phyloP scores from a whole-genome alignment of 2,797 vertebrate species.

The Neostethus bicornis region DNA sequence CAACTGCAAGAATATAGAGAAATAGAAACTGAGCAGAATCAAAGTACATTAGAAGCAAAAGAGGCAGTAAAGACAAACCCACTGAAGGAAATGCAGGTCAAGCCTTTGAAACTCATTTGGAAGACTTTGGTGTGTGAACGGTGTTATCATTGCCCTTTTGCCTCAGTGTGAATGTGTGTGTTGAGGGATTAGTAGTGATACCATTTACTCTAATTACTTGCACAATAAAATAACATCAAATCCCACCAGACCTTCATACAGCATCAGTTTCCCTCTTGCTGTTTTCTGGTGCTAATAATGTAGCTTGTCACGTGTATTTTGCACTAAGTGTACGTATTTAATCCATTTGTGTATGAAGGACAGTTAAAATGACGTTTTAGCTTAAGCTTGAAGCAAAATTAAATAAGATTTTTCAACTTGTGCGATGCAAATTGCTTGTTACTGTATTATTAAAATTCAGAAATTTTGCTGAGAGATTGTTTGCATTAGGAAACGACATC shows the following conservation, averaged over 20 bases:
- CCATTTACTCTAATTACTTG: constrained; percentile 75
- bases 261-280: constrained; percentile 46
- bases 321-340: constrained; percentile 3
- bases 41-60: constrained; percentile 14
- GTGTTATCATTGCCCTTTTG: constrained; percentile 14
- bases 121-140: constrained; percentile 44
- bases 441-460: constrained; percentile 12
- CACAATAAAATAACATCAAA: constrained; percentile 67
- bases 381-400: constrained; percentile 18
- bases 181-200: constrained; percentile 65
- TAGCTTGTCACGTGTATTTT: constrained; percentile 33
- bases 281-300: constrained; percentile 59
- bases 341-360: constrained; percentile 20
- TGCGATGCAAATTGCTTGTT: constrained; percentile 26
- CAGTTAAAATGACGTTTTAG: constrained; percentile 22
- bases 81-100: constrained; percentile 41
- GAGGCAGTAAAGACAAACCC: constrained; percentile 32
- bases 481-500: constrained; percentile 40
- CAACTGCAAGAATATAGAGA: constrained; percentile 16
- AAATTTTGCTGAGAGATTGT: constrained; percentile 19
- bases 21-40: constrained; percentile 53
- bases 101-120: constrained; percentile 40
- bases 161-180: constrained; percentile 35
- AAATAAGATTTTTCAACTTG: constrained; percentile 21
- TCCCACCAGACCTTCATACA: constrained; percentile 62